Evolutionary conservation across 2,888 invertebrate species (phyloP), one percentile per base, ranked within the genome.

Genomic region (Lasioglossum pauxillum): DNA sequence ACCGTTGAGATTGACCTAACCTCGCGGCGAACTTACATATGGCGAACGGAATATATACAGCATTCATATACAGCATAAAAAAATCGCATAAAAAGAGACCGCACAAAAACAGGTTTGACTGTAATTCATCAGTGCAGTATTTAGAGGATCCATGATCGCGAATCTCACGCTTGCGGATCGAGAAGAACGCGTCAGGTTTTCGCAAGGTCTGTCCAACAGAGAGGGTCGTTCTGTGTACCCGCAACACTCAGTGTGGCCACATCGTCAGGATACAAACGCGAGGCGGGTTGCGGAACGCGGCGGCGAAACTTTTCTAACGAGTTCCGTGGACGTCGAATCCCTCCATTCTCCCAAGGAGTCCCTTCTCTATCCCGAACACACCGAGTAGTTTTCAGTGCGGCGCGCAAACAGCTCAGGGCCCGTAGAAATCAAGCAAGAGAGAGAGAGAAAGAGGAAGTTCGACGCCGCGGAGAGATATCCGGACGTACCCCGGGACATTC

Each of bases 221-320:
- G 23, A 23, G 60, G 60, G 14, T 60, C 12, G n/a, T 57, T 57
- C 60, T 12, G 27, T 60, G 60, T 60, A 60, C 60, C 60, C 5
- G 27, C 60, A 31, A 64, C 31, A 64, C 31, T 2, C 64, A 5
- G 19, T 19, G 60, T 14, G 60, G 27, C 60, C 60, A 27, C 14
- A 60, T 14, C 12, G 27, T n/a, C 12, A 14, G 60, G 60, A 5
- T 53, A 60, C 14, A n/a, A 53, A 27, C 60, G 14, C 60, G 8
- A 5, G n/a, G 12, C 8, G 12, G n/a, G 12, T 12, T 27, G n/a
- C 16, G 64, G 27, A 64, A 16, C 31, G 69, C 75, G 49, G 35
- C 41, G 78, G n/a, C 31, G 57, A 81, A 87, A 88, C 80, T 87
- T 88, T 69, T 74, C 72, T 85, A 88, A 88, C 88, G 88, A 88